Percentiles rank a stretch among this genome's conserved stretches.
These are phyloP conservation scores for Genyomyrus donnyi DNA, from an alignment of 2,113 vertebrate genomes.

Conservation along the genomic window DNA sequence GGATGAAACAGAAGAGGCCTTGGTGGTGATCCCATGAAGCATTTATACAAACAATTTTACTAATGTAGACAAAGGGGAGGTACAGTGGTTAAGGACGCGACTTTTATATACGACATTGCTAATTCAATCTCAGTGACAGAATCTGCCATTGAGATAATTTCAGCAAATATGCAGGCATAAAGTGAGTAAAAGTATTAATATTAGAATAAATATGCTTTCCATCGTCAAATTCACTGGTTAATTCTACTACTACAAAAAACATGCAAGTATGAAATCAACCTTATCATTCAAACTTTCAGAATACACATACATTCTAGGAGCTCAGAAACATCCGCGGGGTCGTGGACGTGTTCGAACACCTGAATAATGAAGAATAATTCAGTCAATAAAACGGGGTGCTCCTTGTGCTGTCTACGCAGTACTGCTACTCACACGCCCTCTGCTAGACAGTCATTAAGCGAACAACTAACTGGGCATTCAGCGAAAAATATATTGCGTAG, in stretches of 20 bases:
- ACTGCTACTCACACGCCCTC: neutral
- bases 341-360: slow-evolving; percentile 61
- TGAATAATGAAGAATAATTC: slow-evolving; percentile 26
- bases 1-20: slow-evolving; percentile 23
- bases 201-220: neutral
- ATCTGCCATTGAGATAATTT: slow-evolving; percentile 8
- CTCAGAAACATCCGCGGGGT: slow-evolving; percentile 63
- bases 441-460: neutral
- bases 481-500: neutral
- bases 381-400: neutral
- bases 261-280: neutral
- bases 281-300: neutral
- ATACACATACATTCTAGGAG: slow-evolving; percentile 62
- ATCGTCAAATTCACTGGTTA: neutral
- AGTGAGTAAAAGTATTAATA: neutral
- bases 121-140: neutral
- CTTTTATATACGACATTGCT: neutral
- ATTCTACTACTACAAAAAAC: neutral
- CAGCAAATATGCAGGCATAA: neutral
- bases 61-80: neutral
- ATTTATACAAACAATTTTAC: neutral
- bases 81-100: neutral
- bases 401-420: neutral
- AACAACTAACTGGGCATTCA: neutral
- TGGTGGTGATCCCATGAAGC: neutral